These are phyloP conservation scores for Panopea generosa DNA, from an alignment of 2,888 invertebrate species.

Conservation along the genomic window DNA sequence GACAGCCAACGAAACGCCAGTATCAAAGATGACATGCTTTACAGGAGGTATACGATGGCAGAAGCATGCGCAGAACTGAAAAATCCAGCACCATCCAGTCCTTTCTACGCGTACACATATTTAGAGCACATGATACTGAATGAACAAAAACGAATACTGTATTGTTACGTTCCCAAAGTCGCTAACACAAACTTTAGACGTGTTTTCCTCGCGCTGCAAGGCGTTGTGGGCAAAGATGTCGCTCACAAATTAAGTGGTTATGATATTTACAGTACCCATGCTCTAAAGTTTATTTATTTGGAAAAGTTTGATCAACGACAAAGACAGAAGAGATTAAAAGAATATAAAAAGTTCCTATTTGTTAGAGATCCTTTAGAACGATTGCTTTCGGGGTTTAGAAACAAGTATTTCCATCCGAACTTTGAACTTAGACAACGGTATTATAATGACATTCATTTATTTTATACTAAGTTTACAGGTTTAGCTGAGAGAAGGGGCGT, in stretches of 20 bases:
- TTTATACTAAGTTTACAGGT: constrained; percentile 21
- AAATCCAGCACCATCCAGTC: too few species aligned
- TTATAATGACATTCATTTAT: constrained; percentile 1
- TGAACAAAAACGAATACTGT: constrained; percentile 93
- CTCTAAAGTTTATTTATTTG: constrained; percentile 64
- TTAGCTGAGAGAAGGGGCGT: constrained; percentile 1
- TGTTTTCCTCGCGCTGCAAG: constrained; percentile 92
- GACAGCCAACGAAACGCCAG: too few species aligned
- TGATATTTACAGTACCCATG: constrained; percentile 71
- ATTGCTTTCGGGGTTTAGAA: constrained; percentile 94
- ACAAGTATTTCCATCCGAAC: constrained; percentile 89
- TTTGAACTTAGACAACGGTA: constrained; percentile 7
- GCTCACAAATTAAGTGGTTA: constrained; percentile 62
- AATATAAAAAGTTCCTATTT: constrained; percentile 94
- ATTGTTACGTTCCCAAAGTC: constrained; percentile 96
- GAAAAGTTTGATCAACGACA: constrained; percentile 78
- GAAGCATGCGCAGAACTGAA: too few species aligned
- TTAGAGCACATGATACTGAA: constrained; percentile 87
- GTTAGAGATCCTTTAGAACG: constrained; percentile 96
- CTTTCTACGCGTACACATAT: constrained; percentile 22
- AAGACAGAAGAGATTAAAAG: constrained; percentile 90
- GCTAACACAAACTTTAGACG: constrained; percentile 98
- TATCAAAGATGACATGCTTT: too few species aligned
- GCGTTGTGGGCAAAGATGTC: constrained; percentile 79
- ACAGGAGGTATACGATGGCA: too few species aligned